Evolutionary conservation across 2,797 vertebrate genomes (phyloP), one percentile per base, ranked within the genome.

Genomic region (Antrozous pallidus): DNA sequence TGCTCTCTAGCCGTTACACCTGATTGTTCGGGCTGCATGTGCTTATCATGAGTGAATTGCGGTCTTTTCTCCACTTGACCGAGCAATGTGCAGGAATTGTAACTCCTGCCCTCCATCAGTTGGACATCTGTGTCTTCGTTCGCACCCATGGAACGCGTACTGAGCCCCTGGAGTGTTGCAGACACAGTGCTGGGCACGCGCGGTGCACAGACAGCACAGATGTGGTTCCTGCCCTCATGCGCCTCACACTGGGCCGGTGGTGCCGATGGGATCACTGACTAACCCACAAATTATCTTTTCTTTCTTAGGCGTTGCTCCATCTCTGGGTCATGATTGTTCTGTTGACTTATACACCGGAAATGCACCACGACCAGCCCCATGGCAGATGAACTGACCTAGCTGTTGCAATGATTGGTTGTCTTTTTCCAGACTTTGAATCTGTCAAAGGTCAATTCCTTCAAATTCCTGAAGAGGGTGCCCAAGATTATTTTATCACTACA

Each of bases 301-400:
- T 97, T 96, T 84, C 91, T 91, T 95, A 99, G 99, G 99, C 98
- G 0, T 96, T 99, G 38, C 98, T 99, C 93, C 99, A 99, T 94
- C 98, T 99, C 77, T 99, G 99, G 99, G 99, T 99, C 96, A 99
- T 99, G 99, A 98, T 99, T 73, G 99, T 99, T 63, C 98, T 99
- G 8, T 98, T 99, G 96, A 99, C 99, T 0, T 99, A 99, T 89
- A 99, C 99, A 31, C 99, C 99, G 78, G 99, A 99, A 98, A 99
- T 99, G 99, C 99, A 99, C 96, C 98, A 95, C 0, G 97, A 98
- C 63, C 97, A 97, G 28, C 99, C 99, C 4, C 98, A 96, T 22
- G 98, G 99, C 96, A 99, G 98, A 97, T 99, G 98, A 97, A 31
- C 93, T 1, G 54, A 84, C 84, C 56, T 0, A 0, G 2, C 1